A percentile compares a stretch with the other conserved stretches of the same genome.
phyloP scores from a whole-genome alignment of 2,113 vertebrate species.

The Corydoras maculifer region DNA sequence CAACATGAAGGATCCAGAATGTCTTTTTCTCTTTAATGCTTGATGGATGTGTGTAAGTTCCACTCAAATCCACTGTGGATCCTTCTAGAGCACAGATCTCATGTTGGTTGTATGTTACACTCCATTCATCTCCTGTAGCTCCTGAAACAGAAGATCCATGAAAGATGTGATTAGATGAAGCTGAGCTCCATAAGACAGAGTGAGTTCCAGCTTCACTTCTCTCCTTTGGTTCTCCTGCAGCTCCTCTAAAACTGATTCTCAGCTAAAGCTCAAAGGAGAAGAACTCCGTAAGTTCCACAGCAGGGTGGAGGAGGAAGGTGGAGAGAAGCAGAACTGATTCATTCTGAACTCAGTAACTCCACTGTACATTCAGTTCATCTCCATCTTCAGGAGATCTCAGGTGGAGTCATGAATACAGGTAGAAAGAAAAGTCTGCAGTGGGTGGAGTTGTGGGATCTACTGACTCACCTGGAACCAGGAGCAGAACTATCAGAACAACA shows the following conservation, averaged over 20 bases:
- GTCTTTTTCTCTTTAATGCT: too few relatives aligned
- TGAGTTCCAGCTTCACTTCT: too few relatives aligned
- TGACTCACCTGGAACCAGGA: not conserved
- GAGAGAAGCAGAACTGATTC: not conserved
- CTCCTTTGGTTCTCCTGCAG: too few relatives aligned
- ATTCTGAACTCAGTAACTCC: not conserved
- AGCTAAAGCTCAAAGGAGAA: not conserved
- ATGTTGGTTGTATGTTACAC: not conserved
- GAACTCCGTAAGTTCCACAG: not conserved
- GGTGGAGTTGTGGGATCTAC: not conserved
- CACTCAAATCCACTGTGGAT: conserved; percentile 7
- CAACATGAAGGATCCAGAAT: not conserved
- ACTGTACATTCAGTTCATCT: not conserved
- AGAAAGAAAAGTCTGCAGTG: too few relatives aligned
- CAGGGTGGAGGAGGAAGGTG: not conserved
- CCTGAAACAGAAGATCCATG: not conserved
- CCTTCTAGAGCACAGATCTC: conserved; percentile 15
- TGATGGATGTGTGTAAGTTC: not conserved
- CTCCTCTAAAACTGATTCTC: not conserved
- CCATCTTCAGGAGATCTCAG: not conserved
- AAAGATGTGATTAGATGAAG: not conserved
- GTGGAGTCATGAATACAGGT: not conserved
- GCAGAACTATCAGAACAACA: not conserved
- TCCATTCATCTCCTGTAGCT: not conserved
- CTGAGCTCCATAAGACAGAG: too few relatives aligned